Evolutionary conservation across 1,140 invertebrate species (phyloP).

Genomic region (Trichonephila clavipes): DNA sequence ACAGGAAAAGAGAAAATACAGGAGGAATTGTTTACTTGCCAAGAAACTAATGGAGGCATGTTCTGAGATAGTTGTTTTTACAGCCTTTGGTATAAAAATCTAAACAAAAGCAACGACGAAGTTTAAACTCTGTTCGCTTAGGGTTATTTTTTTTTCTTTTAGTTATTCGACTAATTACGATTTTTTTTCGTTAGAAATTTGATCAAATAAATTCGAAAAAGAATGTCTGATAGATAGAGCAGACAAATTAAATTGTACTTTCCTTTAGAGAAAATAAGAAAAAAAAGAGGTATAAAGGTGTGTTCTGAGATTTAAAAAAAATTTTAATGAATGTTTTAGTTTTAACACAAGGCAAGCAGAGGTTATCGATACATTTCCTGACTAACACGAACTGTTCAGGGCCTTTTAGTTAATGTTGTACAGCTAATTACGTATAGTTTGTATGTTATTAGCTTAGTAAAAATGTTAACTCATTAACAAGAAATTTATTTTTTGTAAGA

Average conservation of each 20-base stretch:
- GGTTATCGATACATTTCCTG: background rate
- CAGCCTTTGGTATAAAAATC: conserved; percentile 41
- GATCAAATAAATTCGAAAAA: conserved; percentile 23
- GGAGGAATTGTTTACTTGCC: conserved; percentile 51
- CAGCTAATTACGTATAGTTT: background rate
- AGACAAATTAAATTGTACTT: conserved; percentile 44
- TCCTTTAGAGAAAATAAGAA: background rate
- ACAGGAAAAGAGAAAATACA: conserved; percentile 45
- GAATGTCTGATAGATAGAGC: conserved; percentile 41
- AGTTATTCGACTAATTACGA: conserved; percentile 26
- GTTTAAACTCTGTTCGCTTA: background rate
- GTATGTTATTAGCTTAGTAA: background rate
- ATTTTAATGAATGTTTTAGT: background rate
- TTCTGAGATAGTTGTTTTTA: conserved; percentile 37
- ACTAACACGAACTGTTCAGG: background rate
- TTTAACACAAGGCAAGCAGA: background rate
- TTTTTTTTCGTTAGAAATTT: background rate
- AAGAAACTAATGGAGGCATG: conserved; percentile 54
- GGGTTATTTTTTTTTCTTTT: background rate
- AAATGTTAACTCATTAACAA: background rate
- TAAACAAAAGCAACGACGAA: conserved; percentile 4
- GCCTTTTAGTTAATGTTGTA: background rate
- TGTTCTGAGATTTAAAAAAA: background rate
- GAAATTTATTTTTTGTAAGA: background rate
- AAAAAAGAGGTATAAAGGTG: background rate